Base-by-base conservation (phyloP, 2,888 invertebrate species). In the Azorinus chamasolen region DNA sequence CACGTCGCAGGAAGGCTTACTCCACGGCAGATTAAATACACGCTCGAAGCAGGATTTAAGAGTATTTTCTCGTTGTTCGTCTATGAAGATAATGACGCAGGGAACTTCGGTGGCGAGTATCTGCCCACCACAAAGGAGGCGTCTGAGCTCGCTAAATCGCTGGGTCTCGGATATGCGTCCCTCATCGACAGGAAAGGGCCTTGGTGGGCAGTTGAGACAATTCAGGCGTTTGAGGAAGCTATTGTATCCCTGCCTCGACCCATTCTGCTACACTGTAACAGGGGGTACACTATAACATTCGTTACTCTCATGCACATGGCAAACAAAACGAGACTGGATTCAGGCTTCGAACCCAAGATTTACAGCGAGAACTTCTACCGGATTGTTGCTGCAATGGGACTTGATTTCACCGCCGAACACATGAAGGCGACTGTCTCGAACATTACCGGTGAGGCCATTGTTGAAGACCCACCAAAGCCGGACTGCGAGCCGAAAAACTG, bases 251-350 rank as follows among this genome's bases (percentile, higher is more conserved):
- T 32, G 10, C 32, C 32, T 4, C 4, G 32, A 25, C 88, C 89
- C 6, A 75, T 87, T 10, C 58, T 89, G 37, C 51, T 88, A 12
- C 85, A 84, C 48, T 88, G 88, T 69, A 81, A 87, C 32, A 64
- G 84, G 10, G 87, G 84, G 0, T 85, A 85, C 55, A 83, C 87
- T 0, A 84, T 87, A 18, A 25, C 59, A 18, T 59, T 46, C 8
- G 46, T 59, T 27, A 46, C 45, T 18, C 43, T 59, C 5, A 20
- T 59, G 20, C 46, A 25, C 20, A n/a, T 59, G 1, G 59, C 59
- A 8, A n/a, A 45, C 18, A 32, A 46, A 45, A 27, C 24, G 24
- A 43, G 22, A 12, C 0, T 6, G 4, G 43, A 18, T 16, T 16
- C 4, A n/a, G 32, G 20, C 14, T 16, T 16, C 32, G 54, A 16